These are phyloP conservation scores for Gavia stellata DNA, from an alignment of 2,113 vertebrate genomes.

Conservation along the genomic window DNA sequence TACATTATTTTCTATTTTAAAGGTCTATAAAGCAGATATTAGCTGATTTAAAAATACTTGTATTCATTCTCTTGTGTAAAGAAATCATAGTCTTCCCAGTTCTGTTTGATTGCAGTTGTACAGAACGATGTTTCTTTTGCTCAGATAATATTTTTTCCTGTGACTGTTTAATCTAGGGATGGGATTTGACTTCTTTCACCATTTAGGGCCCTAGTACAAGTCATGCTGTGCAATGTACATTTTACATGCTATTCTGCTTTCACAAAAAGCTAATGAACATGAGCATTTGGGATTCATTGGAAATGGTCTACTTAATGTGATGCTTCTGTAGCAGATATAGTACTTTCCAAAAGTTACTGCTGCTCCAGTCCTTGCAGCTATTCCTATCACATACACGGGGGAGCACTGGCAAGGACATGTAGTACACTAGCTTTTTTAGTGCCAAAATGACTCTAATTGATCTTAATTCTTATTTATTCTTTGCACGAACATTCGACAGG, in stretches of 20 bases:
- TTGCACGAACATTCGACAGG: not conserved
- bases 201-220: not conserved
- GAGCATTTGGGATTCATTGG: slow-evolving; percentile 32
- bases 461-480: slow-evolving; percentile 24
- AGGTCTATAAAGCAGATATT: slow-evolving; percentile 38
- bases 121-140: not conserved
- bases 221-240: not conserved
- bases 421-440: not conserved
- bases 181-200: not conserved
- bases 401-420: not conserved
- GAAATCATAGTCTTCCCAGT: not conserved
- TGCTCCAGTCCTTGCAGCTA: slow-evolving; percentile 32
- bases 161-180: not conserved
- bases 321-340: not conserved
- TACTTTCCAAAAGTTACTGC: slow-evolving; percentile 37
- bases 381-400: not conserved
- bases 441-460: not conserved
- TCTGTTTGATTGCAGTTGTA: not conserved
- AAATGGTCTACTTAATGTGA: slow-evolving; percentile 41
- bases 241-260: slow-evolving; percentile 3
- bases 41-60: slow-evolving; percentile 44
- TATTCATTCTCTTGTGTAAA: not conserved
- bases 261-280: not conserved
- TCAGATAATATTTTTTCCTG: not conserved
- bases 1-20: slow-evolving; percentile 33